These are phyloP conservation scores for Tyria jacobaeae DNA, from an alignment of 2,888 invertebrate species.

Conservation along the genomic window DNA sequence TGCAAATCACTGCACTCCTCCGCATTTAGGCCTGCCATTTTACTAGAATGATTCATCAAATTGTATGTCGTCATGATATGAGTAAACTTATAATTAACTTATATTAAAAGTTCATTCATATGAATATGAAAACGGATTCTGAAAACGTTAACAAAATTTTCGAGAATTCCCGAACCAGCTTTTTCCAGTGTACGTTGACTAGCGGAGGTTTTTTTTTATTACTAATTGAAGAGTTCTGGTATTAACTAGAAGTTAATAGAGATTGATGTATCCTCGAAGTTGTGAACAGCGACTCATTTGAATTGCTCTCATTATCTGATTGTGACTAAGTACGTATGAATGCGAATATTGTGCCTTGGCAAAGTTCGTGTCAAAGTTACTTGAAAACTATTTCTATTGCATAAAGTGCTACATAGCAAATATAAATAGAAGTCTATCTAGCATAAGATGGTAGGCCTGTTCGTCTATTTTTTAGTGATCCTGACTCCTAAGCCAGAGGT, in stretches of 20 bases:
- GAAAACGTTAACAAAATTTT: not conserved
- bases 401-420: too few species aligned
- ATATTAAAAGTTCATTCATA: too few species aligned
- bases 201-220: constrained; percentile 22
- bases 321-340: constrained; percentile 23
- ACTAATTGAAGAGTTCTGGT: constrained; percentile 26
- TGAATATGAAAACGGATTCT: too few species aligned
- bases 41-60: not conserved
- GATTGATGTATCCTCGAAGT: constrained; percentile 35
- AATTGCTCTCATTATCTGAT: constrained; percentile 9
- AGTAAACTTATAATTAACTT: not conserved
- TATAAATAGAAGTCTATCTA: too few species aligned
- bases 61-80: not conserved
- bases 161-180: constrained; percentile 16
- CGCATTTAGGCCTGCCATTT: too few species aligned
- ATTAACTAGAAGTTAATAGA: constrained; percentile 22
- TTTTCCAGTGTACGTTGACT: constrained; percentile 26
- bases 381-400: not conserved
- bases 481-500: too few species aligned
- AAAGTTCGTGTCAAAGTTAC: not conserved
- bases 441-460: too few species aligned
- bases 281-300: constrained; percentile 29
- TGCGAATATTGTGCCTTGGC: constrained; percentile 1
- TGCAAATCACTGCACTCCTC: too few species aligned
- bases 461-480: too few species aligned